These are phyloP conservation scores for Heterocephalus glaber DNA, from an alignment of 2,113 vertebrate species.

Conservation along the genomic window DNA sequence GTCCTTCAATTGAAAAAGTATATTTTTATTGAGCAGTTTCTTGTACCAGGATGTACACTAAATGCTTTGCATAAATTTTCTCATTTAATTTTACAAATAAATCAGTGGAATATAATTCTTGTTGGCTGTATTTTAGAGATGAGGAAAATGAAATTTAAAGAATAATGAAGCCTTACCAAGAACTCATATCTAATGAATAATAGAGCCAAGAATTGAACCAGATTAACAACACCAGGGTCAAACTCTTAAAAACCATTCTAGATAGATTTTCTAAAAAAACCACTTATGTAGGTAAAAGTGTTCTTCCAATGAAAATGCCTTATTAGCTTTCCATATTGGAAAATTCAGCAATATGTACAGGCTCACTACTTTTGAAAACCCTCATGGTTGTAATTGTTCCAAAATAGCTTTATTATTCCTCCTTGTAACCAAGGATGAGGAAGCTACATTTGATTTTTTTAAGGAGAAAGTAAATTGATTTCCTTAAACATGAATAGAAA, in stretches of 20 bases:
- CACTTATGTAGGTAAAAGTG: background rate
- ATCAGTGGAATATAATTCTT: background rate
- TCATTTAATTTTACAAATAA: constrained; percentile 1
- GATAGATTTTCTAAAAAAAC: background rate
- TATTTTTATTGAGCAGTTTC: background rate
- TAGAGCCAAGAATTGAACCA: background rate
- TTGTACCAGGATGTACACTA: background rate
- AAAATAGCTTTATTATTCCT: background rate
- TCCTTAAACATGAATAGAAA: background rate
- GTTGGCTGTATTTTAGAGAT: constrained; percentile 24
- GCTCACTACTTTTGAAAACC: background rate
- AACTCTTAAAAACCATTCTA: background rate
- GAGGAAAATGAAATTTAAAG: constrained; percentile 33
- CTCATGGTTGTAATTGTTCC: background rate
- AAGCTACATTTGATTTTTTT: background rate
- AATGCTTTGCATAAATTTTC: background rate
- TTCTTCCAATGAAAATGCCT: background rate
- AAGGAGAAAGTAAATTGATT: constrained; percentile 19
- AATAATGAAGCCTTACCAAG: background rate
- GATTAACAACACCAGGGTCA: background rate
- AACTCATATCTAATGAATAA: background rate
- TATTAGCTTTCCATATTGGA: background rate
- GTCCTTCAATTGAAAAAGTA: background rate
- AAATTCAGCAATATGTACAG: background rate
- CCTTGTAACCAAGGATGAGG: background rate